Percentiles rank a stretch among this genome's conserved stretches.
phyloP scores from a whole-genome alignment of 2,113 vertebrate species.

The Melierax canorus region DNA sequence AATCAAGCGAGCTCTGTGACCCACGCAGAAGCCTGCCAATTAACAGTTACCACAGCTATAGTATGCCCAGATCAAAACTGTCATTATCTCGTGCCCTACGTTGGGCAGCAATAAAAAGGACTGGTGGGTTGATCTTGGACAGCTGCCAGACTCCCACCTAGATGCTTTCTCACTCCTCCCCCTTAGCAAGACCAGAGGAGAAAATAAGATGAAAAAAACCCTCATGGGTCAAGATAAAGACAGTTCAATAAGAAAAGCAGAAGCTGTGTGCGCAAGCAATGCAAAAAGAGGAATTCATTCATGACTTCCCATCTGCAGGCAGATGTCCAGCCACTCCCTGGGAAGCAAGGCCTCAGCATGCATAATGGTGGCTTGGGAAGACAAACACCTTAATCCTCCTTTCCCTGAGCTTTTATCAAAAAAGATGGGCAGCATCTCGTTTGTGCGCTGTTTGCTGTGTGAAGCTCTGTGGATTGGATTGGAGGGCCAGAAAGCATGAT shows the following conservation, averaged over 20 bases:
- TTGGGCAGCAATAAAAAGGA: not conserved
- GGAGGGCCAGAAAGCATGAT: not conserved
- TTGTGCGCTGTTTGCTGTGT: not conserved
- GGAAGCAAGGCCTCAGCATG: not conserved
- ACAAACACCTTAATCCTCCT: not conserved
- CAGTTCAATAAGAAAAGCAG: not conserved
- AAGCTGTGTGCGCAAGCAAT: not conserved
- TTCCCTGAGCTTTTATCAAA: not conserved
- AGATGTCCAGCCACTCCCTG: not conserved
- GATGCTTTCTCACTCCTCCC: not conserved
- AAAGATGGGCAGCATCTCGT: not conserved
- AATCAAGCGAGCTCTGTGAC: not conserved
- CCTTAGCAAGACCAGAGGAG: not conserved
- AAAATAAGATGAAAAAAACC: not conserved
- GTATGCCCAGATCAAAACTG: not conserved
- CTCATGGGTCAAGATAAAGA: not conserved
- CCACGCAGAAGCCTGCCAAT: rapidly evolving
- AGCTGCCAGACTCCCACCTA: not conserved
- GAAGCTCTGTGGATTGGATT: not conserved
- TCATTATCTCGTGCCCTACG: not conserved
- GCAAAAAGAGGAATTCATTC: not conserved
- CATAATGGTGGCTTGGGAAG: rapidly evolving
- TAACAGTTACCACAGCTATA: not conserved
- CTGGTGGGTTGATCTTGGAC: not conserved
- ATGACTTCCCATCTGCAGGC: not conserved